These are phyloP conservation scores for Caenorhabditis sp. DNA, from an alignment of 2,888 invertebrate species.

Conservation along the genomic window DNA sequence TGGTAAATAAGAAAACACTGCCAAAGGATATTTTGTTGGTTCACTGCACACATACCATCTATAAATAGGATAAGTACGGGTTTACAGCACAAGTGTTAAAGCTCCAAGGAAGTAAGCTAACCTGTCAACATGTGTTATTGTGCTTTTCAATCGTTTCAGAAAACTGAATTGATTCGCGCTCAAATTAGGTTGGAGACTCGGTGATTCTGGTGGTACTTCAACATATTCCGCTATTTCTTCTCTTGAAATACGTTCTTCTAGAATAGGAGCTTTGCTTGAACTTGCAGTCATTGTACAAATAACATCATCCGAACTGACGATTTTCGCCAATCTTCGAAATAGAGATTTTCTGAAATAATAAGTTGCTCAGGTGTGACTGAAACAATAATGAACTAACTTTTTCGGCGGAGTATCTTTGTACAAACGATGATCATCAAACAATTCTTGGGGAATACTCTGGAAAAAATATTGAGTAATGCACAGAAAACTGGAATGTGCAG, in stretches of 20 bases:
- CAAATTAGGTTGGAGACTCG: constrained; percentile 7
- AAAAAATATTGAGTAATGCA: too few species aligned
- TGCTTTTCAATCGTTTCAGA: constrained; percentile 35
- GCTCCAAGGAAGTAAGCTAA: constrained; percentile 13
- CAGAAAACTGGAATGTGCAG: too few species aligned
- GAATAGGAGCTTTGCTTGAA: constrained; percentile 24
- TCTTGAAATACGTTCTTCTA: constrained; percentile 14
- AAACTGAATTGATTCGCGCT: constrained; percentile 39
- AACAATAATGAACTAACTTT: background rate
- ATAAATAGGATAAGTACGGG: constrained; percentile 7
- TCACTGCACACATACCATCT: constrained; percentile 44
- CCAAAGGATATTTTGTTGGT: constrained; percentile 26
- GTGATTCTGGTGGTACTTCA: constrained; percentile 35
- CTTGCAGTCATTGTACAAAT: constrained; percentile 29
- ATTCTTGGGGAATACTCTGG: constrained; percentile 15
- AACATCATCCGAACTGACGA: constrained; percentile 48
- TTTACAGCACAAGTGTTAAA: background rate
- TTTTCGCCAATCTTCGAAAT: constrained; percentile 43
- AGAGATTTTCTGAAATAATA: constrained; percentile 9
- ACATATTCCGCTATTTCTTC: constrained; percentile 19
- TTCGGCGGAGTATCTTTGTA: constrained; percentile 2
- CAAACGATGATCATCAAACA: background rate
- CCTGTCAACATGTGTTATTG: constrained; percentile 46
- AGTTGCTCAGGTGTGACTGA: background rate
- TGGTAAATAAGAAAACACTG: constrained; percentile 41